Evolutionary conservation across 2,888 invertebrate species (phyloP).

Genomic region (Rosalia funebris): DNA sequence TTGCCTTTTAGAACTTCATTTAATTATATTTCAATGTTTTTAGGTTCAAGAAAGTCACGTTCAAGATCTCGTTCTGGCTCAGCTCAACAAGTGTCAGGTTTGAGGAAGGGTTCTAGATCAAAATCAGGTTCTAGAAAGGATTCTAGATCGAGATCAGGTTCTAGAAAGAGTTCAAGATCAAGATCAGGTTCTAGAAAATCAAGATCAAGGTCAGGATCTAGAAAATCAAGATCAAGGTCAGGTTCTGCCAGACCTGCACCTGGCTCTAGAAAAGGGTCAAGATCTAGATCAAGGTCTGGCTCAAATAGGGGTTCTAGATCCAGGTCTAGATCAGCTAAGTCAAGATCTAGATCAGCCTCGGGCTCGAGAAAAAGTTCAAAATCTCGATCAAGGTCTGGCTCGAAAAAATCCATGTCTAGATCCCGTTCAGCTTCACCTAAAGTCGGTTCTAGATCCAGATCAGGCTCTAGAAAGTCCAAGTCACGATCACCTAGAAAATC

Average conservation of each 20-base stretch:
- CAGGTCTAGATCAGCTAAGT: conserved; percentile 44
- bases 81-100: conserved; percentile 38
- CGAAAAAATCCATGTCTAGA: too few species aligned
- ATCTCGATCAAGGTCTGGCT: conserved; percentile 42
- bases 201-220: conserved; percentile 47
- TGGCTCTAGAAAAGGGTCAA: conserved; percentile 39
- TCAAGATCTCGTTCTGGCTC: conserved; percentile 51
- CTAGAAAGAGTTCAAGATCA: conserved; percentile 26
- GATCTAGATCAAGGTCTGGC: conserved; percentile 34
- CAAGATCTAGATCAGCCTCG: conserved; percentile 52
- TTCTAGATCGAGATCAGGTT: conserved; percentile 49
- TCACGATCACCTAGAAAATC: conserved; percentile 4
- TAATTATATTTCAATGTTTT: not conserved
- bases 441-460: conserved; percentile 30
- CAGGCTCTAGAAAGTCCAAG: conserved; percentile 17
- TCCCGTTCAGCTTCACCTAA: conserved; percentile 49
- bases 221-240: conserved; percentile 41
- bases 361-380: not conserved
- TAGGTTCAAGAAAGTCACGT: conserved; percentile 35
- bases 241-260: conserved; percentile 37
- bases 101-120: conserved; percentile 37
- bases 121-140: conserved; percentile 34
- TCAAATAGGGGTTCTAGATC: not conserved
- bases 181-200: conserved; percentile 34
- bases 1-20: not conserved